These are phyloP conservation scores for Carapus acus DNA, from an alignment of 2,797 vertebrate species.

Conservation along the genomic window DNA sequence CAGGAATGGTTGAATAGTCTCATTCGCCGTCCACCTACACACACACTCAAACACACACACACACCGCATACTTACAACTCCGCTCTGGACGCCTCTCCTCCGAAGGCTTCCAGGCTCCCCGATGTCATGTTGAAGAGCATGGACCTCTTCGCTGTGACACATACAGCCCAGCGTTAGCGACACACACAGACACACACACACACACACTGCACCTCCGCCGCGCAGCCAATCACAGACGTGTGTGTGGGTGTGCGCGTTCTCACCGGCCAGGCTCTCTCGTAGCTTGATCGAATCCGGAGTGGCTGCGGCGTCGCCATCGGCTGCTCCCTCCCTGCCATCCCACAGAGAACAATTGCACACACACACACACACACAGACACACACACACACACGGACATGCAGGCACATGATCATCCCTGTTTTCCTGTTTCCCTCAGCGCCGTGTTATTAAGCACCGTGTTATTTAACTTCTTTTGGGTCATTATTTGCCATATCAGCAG, in stretches of 20 bases:
- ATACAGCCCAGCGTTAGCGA: too few species aligned
- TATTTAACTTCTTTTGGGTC: too few species aligned
- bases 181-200: too few species aligned
- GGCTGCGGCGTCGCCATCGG: conserved; percentile 44
- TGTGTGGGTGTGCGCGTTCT: conserved; percentile 10
- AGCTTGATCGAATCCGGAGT: conserved; percentile 63
- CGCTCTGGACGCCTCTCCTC: conserved; percentile 77
- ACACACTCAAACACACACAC: neutral
- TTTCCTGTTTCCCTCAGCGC: neutral
- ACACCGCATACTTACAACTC: conserved; percentile 75
- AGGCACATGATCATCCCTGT: neutral
- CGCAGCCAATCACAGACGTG: neutral
- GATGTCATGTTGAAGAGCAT: conserved; percentile 72
- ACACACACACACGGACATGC: too few species aligned
- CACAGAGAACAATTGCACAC: conserved; percentile 1
- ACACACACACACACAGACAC: too few species aligned
- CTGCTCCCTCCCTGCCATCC: conserved; percentile 55
- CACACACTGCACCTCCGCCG: neutral
- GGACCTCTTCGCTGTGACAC: conserved; percentile 66
- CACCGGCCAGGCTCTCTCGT: conserved; percentile 67
- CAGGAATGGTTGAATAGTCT: too few species aligned
- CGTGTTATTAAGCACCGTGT: too few species aligned
- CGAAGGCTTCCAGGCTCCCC: conserved; percentile 80
- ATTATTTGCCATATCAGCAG: too few species aligned
- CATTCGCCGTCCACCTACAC: conserved; percentile 25